Conservation (phyloP, 1,140 invertebrate genomes). For the Drosophila grimshawi region DNA sequence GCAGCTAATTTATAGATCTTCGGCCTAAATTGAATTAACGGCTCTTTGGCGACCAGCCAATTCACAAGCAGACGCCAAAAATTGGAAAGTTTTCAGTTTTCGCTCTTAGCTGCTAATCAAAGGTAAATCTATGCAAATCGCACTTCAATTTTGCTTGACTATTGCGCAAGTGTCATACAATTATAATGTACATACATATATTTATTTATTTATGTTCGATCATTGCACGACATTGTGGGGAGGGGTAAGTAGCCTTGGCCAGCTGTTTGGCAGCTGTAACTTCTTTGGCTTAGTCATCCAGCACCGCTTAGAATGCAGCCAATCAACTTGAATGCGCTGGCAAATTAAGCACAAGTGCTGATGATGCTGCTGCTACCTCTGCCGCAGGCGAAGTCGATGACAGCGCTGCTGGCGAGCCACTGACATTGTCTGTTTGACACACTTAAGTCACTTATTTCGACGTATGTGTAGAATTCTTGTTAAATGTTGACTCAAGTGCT, state of each 20-base stretch:
- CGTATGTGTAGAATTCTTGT: constrained; percentile 63
- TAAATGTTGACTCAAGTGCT: constrained; percentile 66
- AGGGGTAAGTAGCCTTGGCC: constrained; percentile 58
- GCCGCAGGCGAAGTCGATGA: constrained; percentile 17
- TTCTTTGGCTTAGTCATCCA: constrained; percentile 81
- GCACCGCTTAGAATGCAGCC: constrained; percentile 67
- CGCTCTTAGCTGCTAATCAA: constrained; percentile 64
- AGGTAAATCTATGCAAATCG: constrained; percentile 73
- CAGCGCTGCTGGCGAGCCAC: constrained; percentile 33
- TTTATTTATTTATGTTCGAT: constrained; percentile 30
- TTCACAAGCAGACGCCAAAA: constrained; percentile 25
- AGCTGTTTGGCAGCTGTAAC: constrained; percentile 41
- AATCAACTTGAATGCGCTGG: constrained; percentile 71
- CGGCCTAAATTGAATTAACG: constrained; percentile 68
- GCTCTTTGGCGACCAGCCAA: constrained; percentile 14
- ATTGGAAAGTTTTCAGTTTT: constrained; percentile 73
- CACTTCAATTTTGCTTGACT: constrained; percentile 36
- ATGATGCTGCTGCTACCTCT: constrained; percentile 8
- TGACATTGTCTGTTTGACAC: constrained; percentile 82
- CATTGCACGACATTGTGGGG: constrained; percentile 43
- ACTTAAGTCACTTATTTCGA: constrained; percentile 76
- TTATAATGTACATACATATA: neutral
- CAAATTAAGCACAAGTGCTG: constrained; percentile 75
- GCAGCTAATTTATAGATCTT: constrained; percentile 71
- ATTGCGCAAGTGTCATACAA: constrained; percentile 55